These are phyloP conservation scores for Drosophila guanche DNA, from an alignment of 1,140 invertebrate species.

Conservation along the genomic window DNA sequence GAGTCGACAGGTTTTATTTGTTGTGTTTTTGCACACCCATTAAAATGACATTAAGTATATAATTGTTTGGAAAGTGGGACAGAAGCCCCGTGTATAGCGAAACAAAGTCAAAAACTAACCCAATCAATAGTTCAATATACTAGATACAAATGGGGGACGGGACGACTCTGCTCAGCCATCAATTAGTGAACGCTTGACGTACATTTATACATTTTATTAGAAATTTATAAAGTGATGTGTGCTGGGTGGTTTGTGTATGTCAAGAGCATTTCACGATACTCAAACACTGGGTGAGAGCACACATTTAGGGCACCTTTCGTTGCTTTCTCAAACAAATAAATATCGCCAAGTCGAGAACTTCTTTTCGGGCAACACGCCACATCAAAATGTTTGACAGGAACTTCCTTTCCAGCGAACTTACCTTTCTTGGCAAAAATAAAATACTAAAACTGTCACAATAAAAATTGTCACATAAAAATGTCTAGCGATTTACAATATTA, in stretches of 20 bases:
- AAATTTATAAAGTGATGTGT: conserved; percentile 34
- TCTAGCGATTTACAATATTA: neutral
- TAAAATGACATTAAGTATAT: conserved; percentile 49
- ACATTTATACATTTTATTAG: conserved; percentile 28
- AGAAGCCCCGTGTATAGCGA: conserved; percentile 7
- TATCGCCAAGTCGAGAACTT: conserved; percentile 26
- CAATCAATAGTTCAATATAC: conserved; percentile 44
- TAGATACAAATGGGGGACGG: conserved; percentile 19
- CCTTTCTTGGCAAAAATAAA: conserved; percentile 14
- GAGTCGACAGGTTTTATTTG: conserved; percentile 8
- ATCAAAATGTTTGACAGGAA: conserved; percentile 44
- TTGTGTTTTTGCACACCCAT: conserved; percentile 28
- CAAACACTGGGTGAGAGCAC: conserved; percentile 9
- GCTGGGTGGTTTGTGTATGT: conserved; percentile 9
- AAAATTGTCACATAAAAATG: conserved; percentile 38
- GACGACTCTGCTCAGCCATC: conserved; percentile 20
- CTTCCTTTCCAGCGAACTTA: conserved; percentile 37
- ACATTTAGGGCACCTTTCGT: conserved; percentile 38
- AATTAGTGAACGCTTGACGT: conserved; percentile 45
- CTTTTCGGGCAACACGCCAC: conserved; percentile 31
- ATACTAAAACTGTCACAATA: conserved; percentile 34
- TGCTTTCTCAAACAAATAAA: conserved; percentile 33
- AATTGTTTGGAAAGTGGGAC: conserved; percentile 48
- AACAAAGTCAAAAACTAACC: conserved; percentile 33
- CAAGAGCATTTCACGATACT: conserved; percentile 12